Conservation (phyloP, 2,113 vertebrate genomes). For the Todiramphus chloris region DNA sequence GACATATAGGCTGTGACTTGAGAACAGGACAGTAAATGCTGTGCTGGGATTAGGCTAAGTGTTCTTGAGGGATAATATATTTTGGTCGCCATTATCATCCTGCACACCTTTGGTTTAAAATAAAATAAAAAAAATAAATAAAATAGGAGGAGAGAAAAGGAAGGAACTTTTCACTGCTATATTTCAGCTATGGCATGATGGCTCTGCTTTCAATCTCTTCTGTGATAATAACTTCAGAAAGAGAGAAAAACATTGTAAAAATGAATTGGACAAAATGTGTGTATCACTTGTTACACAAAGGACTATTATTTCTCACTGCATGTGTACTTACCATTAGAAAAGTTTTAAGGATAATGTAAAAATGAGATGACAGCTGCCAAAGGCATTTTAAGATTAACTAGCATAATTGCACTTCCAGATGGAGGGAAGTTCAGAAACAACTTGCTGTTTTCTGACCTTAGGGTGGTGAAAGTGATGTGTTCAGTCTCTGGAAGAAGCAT, state of each 20-base stretch:
- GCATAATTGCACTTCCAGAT: background rate
- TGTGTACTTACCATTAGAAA: slow-evolving; percentile 40
- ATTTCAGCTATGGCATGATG: background rate
- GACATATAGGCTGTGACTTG: background rate
- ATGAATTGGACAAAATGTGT: slow-evolving; percentile 12
- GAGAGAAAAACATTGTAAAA: slow-evolving; percentile 22
- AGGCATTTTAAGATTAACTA: slow-evolving; percentile 20
- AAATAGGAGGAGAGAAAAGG: background rate
- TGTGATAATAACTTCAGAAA: slow-evolving; percentile 34
- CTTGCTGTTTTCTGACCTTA: background rate
- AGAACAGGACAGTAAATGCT: background rate
- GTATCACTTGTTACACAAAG: background rate
- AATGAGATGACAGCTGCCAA: background rate
- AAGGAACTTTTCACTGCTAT: background rate
- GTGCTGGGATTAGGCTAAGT: background rate
- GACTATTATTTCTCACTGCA: slow-evolving; percentile 30
- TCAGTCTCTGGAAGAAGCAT: background rate
- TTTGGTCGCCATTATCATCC: background rate
- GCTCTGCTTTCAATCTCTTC: background rate
- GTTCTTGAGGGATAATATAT: background rate
- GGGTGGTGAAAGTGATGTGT: background rate
- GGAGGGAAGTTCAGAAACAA: background rate
- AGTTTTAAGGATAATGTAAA: slow-evolving; percentile 22
- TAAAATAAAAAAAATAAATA: background rate
- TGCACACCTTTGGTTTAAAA: background rate